Evolutionary conservation across 2,797 vertebrate genomes (phyloP).

Genomic region (Helostoma temminkii): DNA sequence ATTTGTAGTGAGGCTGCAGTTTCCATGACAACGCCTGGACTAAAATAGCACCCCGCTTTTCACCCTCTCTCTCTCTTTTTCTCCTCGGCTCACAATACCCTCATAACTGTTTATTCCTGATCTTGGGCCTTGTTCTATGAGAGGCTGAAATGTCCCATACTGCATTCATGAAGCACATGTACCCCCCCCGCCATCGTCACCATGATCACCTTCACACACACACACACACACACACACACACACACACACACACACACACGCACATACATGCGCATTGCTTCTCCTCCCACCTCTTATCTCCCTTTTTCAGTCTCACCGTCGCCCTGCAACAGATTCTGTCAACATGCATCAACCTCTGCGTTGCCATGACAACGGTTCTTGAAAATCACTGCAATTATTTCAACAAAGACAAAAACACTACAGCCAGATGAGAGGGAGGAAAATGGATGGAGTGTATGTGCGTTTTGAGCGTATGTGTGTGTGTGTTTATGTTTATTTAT

Average conservation of each 20-base stretch:
- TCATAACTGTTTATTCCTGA: conserved; percentile 74
- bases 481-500: neutral
- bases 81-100: conserved; percentile 52
- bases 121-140: conserved; percentile 63
- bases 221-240: conserved; percentile 24
- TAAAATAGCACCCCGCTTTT: conserved; percentile 83
- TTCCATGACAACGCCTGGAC: conserved; percentile 86
- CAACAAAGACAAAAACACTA: conserved; percentile 75
- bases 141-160: conserved; percentile 63
- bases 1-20: conserved; percentile 88
- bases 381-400: conserved; percentile 81
- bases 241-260: neutral
- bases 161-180: conserved; percentile 61
- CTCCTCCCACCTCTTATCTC: conserved; percentile 78
- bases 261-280: conserved; percentile 31
- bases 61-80: conserved; percentile 29
- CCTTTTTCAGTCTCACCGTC: conserved; percentile 73
- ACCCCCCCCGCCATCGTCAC: neutral
- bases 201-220: conserved; percentile 1
- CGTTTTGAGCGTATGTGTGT: conserved; percentile 10
- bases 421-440: conserved; percentile 49
- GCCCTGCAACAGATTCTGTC: conserved; percentile 80
- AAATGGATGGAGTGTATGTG: conserved; percentile 10
- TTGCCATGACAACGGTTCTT: conserved; percentile 75
- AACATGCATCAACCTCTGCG: conserved; percentile 78